Percentiles rank a stretch among this genome's conserved stretches.
phyloP scores from a whole-genome alignment of 2,888 invertebrate species.

The Orthonevra nobilis region DNA sequence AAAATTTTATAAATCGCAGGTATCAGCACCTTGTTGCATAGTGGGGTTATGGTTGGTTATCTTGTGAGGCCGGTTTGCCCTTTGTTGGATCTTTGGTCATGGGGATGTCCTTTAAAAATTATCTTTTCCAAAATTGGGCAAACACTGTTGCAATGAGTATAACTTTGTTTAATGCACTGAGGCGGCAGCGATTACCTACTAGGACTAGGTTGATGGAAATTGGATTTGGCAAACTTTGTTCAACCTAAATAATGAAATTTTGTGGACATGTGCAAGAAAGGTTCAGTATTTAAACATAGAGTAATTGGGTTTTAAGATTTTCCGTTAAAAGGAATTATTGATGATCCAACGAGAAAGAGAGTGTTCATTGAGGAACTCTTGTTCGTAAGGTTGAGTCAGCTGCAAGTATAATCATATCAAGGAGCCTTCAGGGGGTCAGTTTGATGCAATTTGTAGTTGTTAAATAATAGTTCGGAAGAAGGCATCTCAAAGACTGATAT shows the following conservation, averaged over 20 bases:
- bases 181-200: no score
- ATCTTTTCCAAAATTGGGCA: conserved; percentile 36
- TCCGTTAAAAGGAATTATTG: not conserved
- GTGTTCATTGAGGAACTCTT: no score
- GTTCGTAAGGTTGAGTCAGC: no score
- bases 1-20: conserved; percentile 31
- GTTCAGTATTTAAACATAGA: conserved; percentile 4
- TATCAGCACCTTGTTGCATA: conserved; percentile 39
- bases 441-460: no score
- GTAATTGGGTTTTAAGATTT: conserved; percentile 27
- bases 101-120: conserved; percentile 43
- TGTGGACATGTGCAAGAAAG: conserved; percentile 2
- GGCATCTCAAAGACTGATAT: no score
- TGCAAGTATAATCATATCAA: no score
- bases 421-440: no score
- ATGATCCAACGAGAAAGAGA: no score
- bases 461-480: no score
- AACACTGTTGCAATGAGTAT: conserved; percentile 26
- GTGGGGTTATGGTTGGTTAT: not conserved
- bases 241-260: conserved; percentile 52
- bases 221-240: conserved; percentile 28
- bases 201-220: conserved; percentile 51
- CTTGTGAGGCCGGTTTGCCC: conserved; percentile 9
- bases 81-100: conserved; percentile 33
- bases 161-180: conserved; percentile 37